Evolutionary conservation across 1,140 invertebrate genomes (phyloP), one percentile per base, ranked within the genome.

Genomic region (Phymorhynchus buccinoides): DNA sequence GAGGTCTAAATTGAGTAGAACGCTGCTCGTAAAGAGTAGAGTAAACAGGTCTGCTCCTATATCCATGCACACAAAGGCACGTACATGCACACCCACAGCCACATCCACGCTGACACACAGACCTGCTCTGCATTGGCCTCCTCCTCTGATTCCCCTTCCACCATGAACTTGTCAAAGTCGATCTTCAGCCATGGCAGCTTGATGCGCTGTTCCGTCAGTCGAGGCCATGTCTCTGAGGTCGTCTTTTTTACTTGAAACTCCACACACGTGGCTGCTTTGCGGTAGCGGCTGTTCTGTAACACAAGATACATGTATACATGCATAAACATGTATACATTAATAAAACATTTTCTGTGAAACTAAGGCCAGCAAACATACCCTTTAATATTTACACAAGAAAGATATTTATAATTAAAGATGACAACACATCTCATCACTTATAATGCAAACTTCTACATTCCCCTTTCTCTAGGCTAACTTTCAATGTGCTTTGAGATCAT

Each of bases 161-260:
- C 90, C 84, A 90, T 96, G 95, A 97, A 97, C 71, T 96, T 95
- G 91, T 97, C 97, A 94, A 97, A 97, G 94, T 97, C 97, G 89
- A 97, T 96, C 94, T 98, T 98, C 2, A 99, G 93, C 97, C 97
- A 99, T 0, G 96, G 95, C 3, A 96, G 96, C 91, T 98, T 98
- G 89, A 96, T 95, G 27, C 96, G 95, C 85, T 96, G 95, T 78
- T 95, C 94, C 7, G 96, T 96, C 41, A 98, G 92, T 84, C 97
- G 93, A 2, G 96, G 96, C 97, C 97, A 98, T 95, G 96, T 97
- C 39, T 94, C 95, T 71, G 95, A 93, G 75, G 94, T 93, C 73
- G 83, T 84, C 92, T 98, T 98, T 77, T 94, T 95, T 71, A 98
- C 94, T 1, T 94, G 92, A 90, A 98, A 95, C 86, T 97, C 96